phyloP scores from a whole-genome alignment of 2,888 invertebrate genomes.

The Platypus cylindrus region DNA sequence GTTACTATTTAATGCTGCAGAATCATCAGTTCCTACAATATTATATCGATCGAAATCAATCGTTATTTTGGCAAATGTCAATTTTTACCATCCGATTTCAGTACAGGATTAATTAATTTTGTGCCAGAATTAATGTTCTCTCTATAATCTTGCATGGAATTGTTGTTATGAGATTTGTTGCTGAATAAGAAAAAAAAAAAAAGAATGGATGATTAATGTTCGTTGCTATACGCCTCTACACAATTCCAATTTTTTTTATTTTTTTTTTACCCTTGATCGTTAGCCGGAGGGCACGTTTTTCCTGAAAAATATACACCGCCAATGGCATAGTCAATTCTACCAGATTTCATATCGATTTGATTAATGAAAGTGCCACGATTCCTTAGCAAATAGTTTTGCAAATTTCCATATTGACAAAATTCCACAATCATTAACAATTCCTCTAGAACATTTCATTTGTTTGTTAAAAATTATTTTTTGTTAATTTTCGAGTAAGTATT shows the following conservation, averaged over 20 bases:
- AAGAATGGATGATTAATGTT: not conserved
- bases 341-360: constrained; percentile 59
- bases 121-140: constrained; percentile 7
- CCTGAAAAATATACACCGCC: constrained; percentile 44
- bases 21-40: constrained; percentile 28
- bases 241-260: not conserved
- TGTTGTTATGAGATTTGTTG: constrained; percentile 8
- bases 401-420: constrained; percentile 84
- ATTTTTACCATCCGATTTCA: constrained; percentile 2
- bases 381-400: constrained; percentile 75
- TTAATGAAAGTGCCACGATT: constrained; percentile 75
- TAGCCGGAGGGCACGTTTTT: constrained; percentile 43
- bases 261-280: constrained; percentile 39
- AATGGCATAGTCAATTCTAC: constrained; percentile 54
- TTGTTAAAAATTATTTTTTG: too few species aligned
- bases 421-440: constrained; percentile 90
- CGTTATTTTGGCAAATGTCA: too few species aligned
- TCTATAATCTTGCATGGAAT: constrained; percentile 3
- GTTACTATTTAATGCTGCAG: constrained; percentile 38
- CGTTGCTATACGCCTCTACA: not conserved
- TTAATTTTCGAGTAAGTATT: not conserved
- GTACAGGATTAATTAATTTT: too few species aligned
- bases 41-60: not conserved
- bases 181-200: too few species aligned
- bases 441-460: constrained; percentile 49